These are phyloP conservation scores for Pyrgus malvae DNA, from an alignment of 2,888 invertebrate genomes.

Conservation along the genomic window DNA sequence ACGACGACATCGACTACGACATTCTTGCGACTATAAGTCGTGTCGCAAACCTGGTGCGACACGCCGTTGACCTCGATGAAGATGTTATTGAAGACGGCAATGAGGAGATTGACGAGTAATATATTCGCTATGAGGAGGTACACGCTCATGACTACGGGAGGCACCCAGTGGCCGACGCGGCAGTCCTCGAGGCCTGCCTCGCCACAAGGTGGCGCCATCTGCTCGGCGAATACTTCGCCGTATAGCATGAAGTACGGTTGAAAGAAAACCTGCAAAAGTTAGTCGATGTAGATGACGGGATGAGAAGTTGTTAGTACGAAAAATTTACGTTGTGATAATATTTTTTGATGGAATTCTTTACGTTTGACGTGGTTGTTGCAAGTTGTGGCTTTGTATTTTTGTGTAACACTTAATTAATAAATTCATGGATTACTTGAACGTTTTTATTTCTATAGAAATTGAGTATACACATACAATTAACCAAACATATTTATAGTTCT, in stretches of 20 bases:
- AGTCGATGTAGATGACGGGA: constrained; percentile 37
- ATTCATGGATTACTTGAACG: no score
- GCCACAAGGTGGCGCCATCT: constrained; percentile 96
- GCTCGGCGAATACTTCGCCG: constrained; percentile 98
- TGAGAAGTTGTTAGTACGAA: background rate
- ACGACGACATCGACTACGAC: constrained; percentile 33
- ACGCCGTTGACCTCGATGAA: constrained; percentile 97
- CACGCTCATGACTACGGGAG: constrained; percentile 97
- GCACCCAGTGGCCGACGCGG: constrained; percentile 95
- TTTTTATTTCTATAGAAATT: no score
- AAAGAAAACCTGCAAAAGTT: constrained; percentile 90
- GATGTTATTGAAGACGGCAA: constrained; percentile 99
- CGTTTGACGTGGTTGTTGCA: no score
- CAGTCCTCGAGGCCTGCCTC: constrained; percentile 87
- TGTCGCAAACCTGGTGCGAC: constrained; percentile 92
- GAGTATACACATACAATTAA: no score
- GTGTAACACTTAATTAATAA: no score
- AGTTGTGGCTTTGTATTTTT: no score
- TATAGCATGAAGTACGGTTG: constrained; percentile 99
- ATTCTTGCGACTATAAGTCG: constrained; percentile 27
- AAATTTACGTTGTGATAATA: background rate
- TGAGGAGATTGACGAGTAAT: constrained; percentile 97
- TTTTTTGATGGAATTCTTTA: no score
- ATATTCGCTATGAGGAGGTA: constrained; percentile 99
- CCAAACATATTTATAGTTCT: no score